Base-by-base conservation (phyloP, 2,113 vertebrate species). In the Bostrychus sinensis region DNA sequence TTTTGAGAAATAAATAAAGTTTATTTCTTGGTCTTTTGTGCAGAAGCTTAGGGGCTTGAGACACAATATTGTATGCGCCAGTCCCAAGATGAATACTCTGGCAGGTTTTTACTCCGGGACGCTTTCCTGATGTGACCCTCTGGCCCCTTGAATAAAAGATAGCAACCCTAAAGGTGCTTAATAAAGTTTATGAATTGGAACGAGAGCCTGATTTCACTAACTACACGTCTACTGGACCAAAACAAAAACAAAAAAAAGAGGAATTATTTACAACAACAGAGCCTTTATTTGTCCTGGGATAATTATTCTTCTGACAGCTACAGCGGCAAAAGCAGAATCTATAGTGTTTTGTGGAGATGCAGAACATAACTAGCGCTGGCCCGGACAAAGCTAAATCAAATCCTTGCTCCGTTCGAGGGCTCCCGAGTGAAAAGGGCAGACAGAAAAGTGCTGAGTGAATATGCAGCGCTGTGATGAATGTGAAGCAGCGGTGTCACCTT, bases 391-490 rank as follows among this genome's bases (percentile, higher is more conserved):
- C 14, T 51, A 51, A 51, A 51, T 51, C 48, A 51, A 51, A n/a
- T 17, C 48, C 28, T 30, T 9, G 48, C 25, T 51, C 23, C 25
- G 48, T 51, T 28, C 28, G 48, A 51, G 26, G 8, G 25, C 48
- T 30, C 16, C 11, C 16, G 14, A 30, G 7, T 51, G 48, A 25
- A 51, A n/a, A 8, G 23, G 13, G 5, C 7, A 7, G 8, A 7
- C 7, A n/a, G 25, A 17, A 51, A 51, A 51, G 6, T 51, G 48
- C 48, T 51, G 48, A 51, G 48, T 51, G 48, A 51, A 51, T 51
- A 51, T 51, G 25, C 4, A 30, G 20, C 25, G n/a, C 13, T 3
- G 14, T 51, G 48, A 51, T 28, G 48, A 51, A 51, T 51, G 48
- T 3, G 48, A 14, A n/a, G 3, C 46, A 51, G 23, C n/a, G 25